Conservation (phyloP, 2,113 vertebrate genomes). For the Sphyrna mokarran region DNA sequence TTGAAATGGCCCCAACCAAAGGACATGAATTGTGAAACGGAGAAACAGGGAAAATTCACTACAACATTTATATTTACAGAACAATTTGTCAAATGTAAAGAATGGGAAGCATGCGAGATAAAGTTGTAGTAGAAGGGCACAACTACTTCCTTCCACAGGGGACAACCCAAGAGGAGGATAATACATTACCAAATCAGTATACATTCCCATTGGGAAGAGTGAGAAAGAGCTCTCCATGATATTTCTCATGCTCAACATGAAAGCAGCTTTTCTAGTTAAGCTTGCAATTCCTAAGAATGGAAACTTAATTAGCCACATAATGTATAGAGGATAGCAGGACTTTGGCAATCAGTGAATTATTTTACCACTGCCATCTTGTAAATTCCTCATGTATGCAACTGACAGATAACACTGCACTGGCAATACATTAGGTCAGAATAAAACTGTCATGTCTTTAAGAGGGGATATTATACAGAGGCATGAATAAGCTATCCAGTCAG, state of each 20-base stretch:
- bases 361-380: not conserved
- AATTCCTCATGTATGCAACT: not conserved
- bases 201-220: not conserved
- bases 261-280: not conserved
- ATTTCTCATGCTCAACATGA: not conserved
- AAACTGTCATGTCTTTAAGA: not conserved
- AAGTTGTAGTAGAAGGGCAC: not conserved
- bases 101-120: not conserved
- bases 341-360: not conserved
- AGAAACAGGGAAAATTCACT: not conserved
- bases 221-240: not conserved
- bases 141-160: not conserved
- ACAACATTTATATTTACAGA: not conserved
- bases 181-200: not conserved
- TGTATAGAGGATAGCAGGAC: not conserved
- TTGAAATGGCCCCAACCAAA: not conserved
- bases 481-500: not conserved
- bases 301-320: not conserved
- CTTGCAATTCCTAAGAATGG: not conserved
- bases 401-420: not conserved
- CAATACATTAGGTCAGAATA: not conserved
- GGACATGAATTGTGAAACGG: not conserved
- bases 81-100: not conserved
- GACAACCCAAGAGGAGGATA: not conserved
- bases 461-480: not conserved